Evolutionary conservation across 2,113 vertebrate genomes (phyloP).

Genomic region (Zeus faber): DNA sequence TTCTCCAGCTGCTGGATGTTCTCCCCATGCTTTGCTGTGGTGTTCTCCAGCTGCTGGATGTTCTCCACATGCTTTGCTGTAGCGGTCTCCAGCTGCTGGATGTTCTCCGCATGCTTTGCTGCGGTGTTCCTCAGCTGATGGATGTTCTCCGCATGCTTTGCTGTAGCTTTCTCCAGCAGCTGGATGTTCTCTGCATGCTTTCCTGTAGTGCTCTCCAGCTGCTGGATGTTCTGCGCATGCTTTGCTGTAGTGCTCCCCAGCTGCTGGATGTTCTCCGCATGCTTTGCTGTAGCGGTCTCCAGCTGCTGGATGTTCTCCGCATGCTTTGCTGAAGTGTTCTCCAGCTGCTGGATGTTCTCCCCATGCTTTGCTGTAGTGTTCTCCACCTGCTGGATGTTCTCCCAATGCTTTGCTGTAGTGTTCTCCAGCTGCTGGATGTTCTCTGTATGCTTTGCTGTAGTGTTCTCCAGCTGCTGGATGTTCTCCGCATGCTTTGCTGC

Average conservation of each 20-base stretch:
- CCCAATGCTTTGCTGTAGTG: conserved; percentile 6
- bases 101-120: neutral
- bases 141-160: neutral
- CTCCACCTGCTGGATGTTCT: neutral
- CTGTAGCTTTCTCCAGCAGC: conserved; percentile 9
- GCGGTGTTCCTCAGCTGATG: conserved; percentile 4
- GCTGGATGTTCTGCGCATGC: neutral
- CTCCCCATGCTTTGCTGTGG: conserved; percentile 5
- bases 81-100: conserved; percentile 8
- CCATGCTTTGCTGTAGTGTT: conserved; percentile 7
- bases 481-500: neutral
- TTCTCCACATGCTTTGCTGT: neutral
- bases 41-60: neutral
- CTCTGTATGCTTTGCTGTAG: conserved; percentile 8
- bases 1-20: neutral
- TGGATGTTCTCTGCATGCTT: neutral
- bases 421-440: neutral
- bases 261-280: neutral
- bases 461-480: neutral
- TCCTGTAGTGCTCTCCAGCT: conserved; percentile 13
- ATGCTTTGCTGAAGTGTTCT: conserved; percentile 13
- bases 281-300: conserved; percentile 17
- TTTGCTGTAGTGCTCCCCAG: conserved; percentile 17
- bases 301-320: neutral
- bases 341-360: neutral